Conservation (phyloP, 2,888 invertebrate species). For the Sialis fuliginosa region DNA sequence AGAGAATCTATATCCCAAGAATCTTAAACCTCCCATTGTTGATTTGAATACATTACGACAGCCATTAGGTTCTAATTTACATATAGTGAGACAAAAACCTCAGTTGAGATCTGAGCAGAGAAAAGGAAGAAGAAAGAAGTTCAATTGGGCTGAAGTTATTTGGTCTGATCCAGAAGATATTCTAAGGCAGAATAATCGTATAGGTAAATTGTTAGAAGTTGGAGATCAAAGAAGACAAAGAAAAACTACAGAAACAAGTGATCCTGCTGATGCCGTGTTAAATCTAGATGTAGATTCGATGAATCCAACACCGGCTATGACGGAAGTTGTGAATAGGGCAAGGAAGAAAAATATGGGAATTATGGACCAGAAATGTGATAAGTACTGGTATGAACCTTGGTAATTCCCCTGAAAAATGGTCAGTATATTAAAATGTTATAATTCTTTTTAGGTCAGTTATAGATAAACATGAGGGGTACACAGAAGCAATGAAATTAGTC, state of each 20-base stretch:
- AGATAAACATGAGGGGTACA: conserved; percentile 26
- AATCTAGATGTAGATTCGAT: conserved; percentile 29
- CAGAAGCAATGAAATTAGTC: conserved; percentile 37
- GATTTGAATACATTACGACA: conserved; percentile 38
- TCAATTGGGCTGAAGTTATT: conserved; percentile 49
- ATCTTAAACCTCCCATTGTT: conserved; percentile 29
- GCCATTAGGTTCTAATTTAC: conserved; percentile 14
- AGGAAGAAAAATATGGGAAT: conserved; percentile 29
- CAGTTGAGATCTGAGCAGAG: conserved; percentile 23
- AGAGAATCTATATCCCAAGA: conserved; percentile 29
- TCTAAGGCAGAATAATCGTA: conserved; percentile 25
- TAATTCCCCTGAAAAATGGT: background rate
- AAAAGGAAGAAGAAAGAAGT: conserved; percentile 31
- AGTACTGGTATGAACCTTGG: background rate
- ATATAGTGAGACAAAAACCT: conserved; percentile 36
- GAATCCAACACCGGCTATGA: conserved; percentile 56
- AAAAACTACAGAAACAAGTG: conserved; percentile 26
- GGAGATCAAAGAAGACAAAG: conserved; percentile 15
- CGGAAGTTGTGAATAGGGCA: conserved; percentile 41
- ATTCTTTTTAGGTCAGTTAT: conserved; percentile 5
- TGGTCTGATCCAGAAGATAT: conserved; percentile 45
- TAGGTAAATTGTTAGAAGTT: too few relatives aligned
- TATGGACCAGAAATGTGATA: conserved; percentile 11
- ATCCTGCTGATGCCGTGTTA: conserved; percentile 25
- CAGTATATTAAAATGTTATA: background rate